Conservation (phyloP, 92 coral and sea anemone species). For the Porites evermanni region DNA sequence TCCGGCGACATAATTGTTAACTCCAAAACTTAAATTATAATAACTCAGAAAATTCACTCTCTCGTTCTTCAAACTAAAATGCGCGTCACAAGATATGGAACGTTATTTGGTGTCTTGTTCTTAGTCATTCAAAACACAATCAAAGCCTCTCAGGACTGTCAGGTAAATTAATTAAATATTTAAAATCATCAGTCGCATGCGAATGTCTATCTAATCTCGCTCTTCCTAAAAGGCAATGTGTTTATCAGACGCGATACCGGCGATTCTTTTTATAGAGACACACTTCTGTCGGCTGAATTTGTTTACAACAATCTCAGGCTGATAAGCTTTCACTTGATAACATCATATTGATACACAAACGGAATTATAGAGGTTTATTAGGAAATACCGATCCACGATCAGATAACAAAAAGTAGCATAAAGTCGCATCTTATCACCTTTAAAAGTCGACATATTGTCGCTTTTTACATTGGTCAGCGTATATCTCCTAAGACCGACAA, state of each 20-base stretch:
- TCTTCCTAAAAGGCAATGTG: constrained; percentile 31
- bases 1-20: too few species aligned
- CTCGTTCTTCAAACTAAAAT: neutral
- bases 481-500: too few species aligned
- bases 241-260: constrained; percentile 40
- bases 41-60: too few species aligned
- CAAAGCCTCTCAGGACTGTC: constrained; percentile 30
- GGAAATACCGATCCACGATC: constrained; percentile 15
- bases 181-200: constrained; percentile 42
- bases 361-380: constrained; percentile 6
- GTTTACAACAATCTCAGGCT: constrained; percentile 18
- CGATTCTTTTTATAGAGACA: neutral
- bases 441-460: neutral
- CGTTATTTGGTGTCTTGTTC: neutral
- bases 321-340: constrained; percentile 1
- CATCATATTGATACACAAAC: constrained; percentile 13
- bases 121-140: constrained; percentile 28
- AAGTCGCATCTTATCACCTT: neutral
- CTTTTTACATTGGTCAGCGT: neutral
- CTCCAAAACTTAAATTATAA: too few species aligned
- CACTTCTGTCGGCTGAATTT: constrained; percentile 30
- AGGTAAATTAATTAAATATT: constrained; percentile 42
- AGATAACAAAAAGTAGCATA: constrained; percentile 8
- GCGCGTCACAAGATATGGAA: neutral
- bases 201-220: constrained; percentile 21